Evolutionary conservation across 2,113 vertebrate genomes (phyloP), one percentile per base, ranked within the genome.

Genomic region (Anser brachyrhynchus): DNA sequence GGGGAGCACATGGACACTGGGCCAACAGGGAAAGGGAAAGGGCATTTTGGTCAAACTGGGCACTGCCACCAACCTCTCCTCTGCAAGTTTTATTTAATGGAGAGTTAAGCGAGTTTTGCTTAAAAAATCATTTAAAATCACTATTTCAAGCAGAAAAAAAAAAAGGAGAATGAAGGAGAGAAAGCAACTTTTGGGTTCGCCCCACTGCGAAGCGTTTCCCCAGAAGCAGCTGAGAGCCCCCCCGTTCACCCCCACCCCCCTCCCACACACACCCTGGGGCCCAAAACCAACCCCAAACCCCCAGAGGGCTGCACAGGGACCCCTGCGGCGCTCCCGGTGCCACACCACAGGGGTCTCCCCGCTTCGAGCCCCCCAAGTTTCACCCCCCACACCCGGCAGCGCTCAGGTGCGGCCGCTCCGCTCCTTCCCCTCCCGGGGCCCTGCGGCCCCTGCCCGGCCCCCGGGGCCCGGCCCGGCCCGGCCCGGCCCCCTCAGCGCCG

Each of bases 21-120:
- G 22, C 59, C 64, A 67, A 9, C 8, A 13, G 6, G 6, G 5
- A 66, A 64, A 7, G 39, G 3, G 7, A 44, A 13, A 8, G 3
- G 10, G 10, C 1, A 31, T 23, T 43, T 18, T 29, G 0, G 1
- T 37, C 54, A 39, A 67, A 35, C 4, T 0, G 1, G 3, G 4
- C 3, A 13, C 37, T 21, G 37, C 31, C 26, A 55, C 4, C 54
- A 12, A 9, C 9, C 25, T 35, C 16, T 16, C 26, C 49, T 59
- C 61, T 13, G 13, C 3, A 95, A 92, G 31, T 43, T 75, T 62
- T 31, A 51, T 15, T 44, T 22, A 69, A 52, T 46, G 43, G 28
- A 43, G 5, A 31, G 26, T 20, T 21, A 13, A 72, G 64, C 23
- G 11, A 64, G 11, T 46, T 16, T 1, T 86, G 14, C 8, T 29